phyloP scores from a whole-genome alignment of 2,797 vertebrate genomes.

The Tauraco hartlaubi region DNA sequence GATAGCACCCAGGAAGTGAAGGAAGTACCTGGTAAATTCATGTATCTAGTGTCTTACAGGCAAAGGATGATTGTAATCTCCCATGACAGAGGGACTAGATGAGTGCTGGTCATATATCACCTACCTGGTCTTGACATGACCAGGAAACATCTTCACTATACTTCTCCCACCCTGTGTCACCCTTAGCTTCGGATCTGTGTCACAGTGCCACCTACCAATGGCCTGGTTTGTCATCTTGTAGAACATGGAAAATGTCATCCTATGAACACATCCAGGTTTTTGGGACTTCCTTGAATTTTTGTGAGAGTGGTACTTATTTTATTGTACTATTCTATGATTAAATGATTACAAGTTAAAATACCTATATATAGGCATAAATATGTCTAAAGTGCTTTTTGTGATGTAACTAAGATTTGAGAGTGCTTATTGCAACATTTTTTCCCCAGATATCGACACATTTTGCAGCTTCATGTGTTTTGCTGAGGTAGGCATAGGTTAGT shows the following conservation, averaged over 20 bases:
- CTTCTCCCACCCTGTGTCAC: accelerated
- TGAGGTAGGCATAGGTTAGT: slow-evolving; percentile 47
- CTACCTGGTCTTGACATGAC: background rate
- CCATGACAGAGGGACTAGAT: background rate
- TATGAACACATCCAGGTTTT: background rate
- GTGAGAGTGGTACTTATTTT: background rate
- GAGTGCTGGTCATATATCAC: background rate
- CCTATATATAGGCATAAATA: background rate
- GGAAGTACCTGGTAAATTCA: background rate
- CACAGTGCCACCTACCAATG: background rate
- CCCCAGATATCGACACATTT: background rate
- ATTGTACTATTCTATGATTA: background rate
- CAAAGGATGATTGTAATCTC: background rate
- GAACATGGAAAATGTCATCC: background rate
- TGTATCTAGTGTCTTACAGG: background rate
- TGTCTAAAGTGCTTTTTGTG: background rate
- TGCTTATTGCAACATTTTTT: background rate
- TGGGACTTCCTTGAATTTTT: background rate
- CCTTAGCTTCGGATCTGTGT: background rate
- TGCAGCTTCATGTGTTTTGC: background rate
- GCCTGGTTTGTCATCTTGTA: background rate
- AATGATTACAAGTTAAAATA: background rate
- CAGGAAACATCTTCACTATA: background rate
- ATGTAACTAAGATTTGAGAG: background rate
- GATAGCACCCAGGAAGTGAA: background rate